phyloP scores from a whole-genome alignment of 2,888 invertebrate genomes.

The Drosophila buzzatii region DNA sequence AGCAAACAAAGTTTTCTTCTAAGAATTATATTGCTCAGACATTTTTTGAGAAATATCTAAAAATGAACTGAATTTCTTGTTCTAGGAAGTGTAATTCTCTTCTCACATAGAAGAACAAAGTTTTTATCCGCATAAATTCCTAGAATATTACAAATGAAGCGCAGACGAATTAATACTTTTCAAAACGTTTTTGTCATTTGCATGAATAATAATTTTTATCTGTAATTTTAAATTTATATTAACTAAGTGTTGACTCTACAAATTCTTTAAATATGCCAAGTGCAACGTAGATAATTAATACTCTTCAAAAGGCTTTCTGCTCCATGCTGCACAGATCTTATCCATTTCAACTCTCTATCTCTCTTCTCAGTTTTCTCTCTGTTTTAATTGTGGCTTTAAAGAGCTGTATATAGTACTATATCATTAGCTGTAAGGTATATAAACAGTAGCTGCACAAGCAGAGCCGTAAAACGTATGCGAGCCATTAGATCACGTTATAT shows the following conservation, averaged over 20 bases:
- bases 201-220: background rate
- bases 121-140: background rate
- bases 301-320: background rate
- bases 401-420: background rate
- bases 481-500: conserved; percentile 69
- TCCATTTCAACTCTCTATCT: background rate
- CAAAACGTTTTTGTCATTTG: background rate
- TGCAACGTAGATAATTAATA: background rate
- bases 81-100: background rate
- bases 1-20: background rate
- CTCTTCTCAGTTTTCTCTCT: background rate
- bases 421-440: conserved; percentile 7
- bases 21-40: background rate
- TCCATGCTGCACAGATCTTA: background rate
- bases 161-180: background rate
- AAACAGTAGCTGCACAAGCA: conserved; percentile 9
- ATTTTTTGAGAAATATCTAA: background rate
- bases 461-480: conserved; percentile 27
- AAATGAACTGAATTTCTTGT: background rate
- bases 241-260: background rate
- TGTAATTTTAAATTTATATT: background rate
- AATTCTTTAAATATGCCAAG: background rate
- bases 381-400: conserved; percentile 3
- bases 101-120: background rate
- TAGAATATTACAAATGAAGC: background rate